Evolutionary conservation across 2,888 invertebrate genomes (phyloP).

Genomic region (Heteromurus nitidus): DNA sequence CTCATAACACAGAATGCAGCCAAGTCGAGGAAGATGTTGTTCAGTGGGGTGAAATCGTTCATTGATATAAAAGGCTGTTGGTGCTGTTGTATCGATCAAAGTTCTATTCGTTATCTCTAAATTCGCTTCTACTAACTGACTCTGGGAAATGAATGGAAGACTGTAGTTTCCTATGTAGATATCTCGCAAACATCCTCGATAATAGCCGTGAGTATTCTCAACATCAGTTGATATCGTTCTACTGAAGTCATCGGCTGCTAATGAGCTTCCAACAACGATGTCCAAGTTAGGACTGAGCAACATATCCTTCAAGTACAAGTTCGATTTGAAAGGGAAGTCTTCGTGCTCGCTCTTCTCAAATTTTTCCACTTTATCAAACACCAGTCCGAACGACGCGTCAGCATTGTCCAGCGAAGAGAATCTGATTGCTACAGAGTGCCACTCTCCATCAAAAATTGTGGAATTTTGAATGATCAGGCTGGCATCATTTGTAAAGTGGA

Average conservation of each 20-base stretch:
- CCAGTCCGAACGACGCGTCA: neutral
- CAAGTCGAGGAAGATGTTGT: slow-evolving; percentile 76
- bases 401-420: slow-evolving; percentile 46
- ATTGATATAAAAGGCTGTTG: slow-evolving; percentile 71
- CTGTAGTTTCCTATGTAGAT: slow-evolving; percentile 88
- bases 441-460: slow-evolving; percentile 44
- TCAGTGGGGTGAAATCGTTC: slow-evolving; percentile 28
- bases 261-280: slow-evolving; percentile 66
- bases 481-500: slow-evolving; percentile 16
- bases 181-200: slow-evolving; percentile 91
- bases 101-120: slow-evolving; percentile 39
- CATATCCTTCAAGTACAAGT: slow-evolving; percentile 58
- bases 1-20: slow-evolving; percentile 89
- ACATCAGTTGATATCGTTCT: slow-evolving; percentile 15
- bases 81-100: slow-evolving; percentile 66
- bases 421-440: slow-evolving; percentile 39
- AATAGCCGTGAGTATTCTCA: slow-evolving; percentile 73
- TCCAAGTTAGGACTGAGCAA: slow-evolving; percentile 46
- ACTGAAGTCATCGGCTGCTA: slow-evolving; percentile 44
- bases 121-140: slow-evolving; percentile 78
- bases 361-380: neutral
- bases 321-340: slow-evolving; percentile 14
- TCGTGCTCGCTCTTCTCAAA: neutral
- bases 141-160: slow-evolving; percentile 88
- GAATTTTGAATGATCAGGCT: neutral